A percentile compares a stretch with the other conserved stretches of the same genome.
Conservation (phyloP, 2,888 invertebrate genomes). For the Brachyptera putata region DNA sequence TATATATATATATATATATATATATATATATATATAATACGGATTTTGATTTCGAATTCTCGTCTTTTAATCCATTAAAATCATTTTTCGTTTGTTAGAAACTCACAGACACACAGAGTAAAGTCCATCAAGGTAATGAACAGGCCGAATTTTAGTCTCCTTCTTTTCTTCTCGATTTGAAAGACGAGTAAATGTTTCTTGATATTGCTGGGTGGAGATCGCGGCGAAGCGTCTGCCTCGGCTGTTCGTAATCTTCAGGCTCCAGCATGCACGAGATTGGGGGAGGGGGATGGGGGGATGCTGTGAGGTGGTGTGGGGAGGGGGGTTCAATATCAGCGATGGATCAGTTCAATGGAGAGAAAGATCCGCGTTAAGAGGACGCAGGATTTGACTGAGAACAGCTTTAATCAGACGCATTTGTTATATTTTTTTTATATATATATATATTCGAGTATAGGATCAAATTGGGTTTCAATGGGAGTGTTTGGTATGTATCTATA, state of each 20-base stretch:
- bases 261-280: slow-evolving; percentile 11
- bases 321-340: slow-evolving; percentile 31
- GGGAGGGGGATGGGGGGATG: not conserved
- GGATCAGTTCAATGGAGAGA: slow-evolving; percentile 30
- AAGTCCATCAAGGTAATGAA: slow-evolving; percentile 22
- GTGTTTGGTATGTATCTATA: too few relatives aligned
- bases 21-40: too few relatives aligned
- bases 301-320: not conserved
- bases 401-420: too few relatives aligned
- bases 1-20: not conserved
- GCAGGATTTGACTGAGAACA: too few relatives aligned
- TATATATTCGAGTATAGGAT: too few relatives aligned
- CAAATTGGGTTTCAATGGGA: too few relatives aligned
- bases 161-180: not conserved
- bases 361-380: slow-evolving; percentile 11
- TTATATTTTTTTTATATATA: too few relatives aligned
- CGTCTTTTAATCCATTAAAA: slow-evolving; percentile 25
- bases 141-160: not conserved
- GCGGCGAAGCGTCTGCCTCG: slow-evolving; percentile 14
- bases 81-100: slow-evolving; percentile 22
- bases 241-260: slow-evolving; percentile 12
- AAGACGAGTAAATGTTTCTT: slow-evolving; percentile 15
- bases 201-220: slow-evolving; percentile 12
- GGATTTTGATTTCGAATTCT: slow-evolving; percentile 29
- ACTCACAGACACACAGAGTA: too few relatives aligned